phyloP scores from a whole-genome alignment of 2,797 vertebrate species.

The Trachurus trachurus region DNA sequence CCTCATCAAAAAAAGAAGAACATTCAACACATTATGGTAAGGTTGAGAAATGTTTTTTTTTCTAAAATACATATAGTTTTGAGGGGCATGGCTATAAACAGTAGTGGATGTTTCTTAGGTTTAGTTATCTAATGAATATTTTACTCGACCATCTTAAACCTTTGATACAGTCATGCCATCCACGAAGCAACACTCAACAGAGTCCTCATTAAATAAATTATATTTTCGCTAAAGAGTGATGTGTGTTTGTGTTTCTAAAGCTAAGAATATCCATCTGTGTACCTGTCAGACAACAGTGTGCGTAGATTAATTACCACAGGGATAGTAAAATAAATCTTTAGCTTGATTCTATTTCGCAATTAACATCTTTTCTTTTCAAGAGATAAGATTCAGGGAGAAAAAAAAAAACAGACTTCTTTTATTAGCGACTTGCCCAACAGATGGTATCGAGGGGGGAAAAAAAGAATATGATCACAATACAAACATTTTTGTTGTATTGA shows the following conservation, averaged over 20 bases:
- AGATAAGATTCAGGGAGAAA: slow-evolving; percentile 59
- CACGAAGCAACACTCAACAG: background rate
- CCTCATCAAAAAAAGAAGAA: slow-evolving; percentile 18
- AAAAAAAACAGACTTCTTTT: slow-evolving; percentile 73
- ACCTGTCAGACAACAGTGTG: slow-evolving; percentile 45
- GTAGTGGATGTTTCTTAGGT: background rate
- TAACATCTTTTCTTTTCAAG: slow-evolving; percentile 79
- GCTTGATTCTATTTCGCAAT: slow-evolving; percentile 68
- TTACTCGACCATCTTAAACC: background rate
- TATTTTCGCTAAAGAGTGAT: slow-evolving; percentile 14
- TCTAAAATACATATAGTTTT: slow-evolving; percentile 10
- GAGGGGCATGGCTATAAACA: background rate
- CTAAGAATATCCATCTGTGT: slow-evolving; percentile 47
- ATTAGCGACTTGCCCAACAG: slow-evolving; percentile 86
- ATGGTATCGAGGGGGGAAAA: slow-evolving; percentile 84
- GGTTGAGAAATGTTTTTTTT: slow-evolving; percentile 5
- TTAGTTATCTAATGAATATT: background rate
- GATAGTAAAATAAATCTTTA: slow-evolving; percentile 16
- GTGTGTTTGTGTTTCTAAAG: slow-evolving; percentile 20
- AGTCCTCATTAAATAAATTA: slow-evolving; percentile 27
- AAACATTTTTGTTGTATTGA: slow-evolving; percentile 90
- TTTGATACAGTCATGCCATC: background rate
- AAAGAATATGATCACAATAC: slow-evolving; percentile 89
- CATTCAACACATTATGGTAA: slow-evolving; percentile 8
- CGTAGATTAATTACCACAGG: slow-evolving; percentile 59